Base-by-base conservation (phyloP, 2,797 vertebrate genomes). In the Discoglossus pictus region DNA sequence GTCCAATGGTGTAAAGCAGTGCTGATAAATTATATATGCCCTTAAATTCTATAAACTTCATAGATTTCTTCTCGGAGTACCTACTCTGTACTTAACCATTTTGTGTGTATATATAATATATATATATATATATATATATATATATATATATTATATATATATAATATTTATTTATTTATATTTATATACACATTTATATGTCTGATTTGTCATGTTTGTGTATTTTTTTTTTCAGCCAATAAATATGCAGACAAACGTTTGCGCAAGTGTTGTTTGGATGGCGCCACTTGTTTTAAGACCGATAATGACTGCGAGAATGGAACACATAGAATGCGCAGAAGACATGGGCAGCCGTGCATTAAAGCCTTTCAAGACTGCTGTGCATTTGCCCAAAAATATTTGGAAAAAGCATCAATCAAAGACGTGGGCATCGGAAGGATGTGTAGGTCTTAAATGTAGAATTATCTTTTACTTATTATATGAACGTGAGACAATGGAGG, bases 351-450 rank as follows among this genome's bases (percentile, higher is more conserved):
- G 0, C 15, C 0, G 1, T 93, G 90, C 42, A 0, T 58, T 7
- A 1, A 2, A 0, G 83, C 43, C 0, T 94, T 91, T 77, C 60
- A 0, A 0, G 17, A 43, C 0, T 97, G 94, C 65, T 97, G 94
- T 48, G 39, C 63, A 39, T 77, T 61, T 1, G 36, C 83, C 13
- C 76, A 54, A 35, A 6, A 4, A 1, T 4, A 80, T 31, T 73
- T 82, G 4, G 13, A 2, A 1, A 0, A 60, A 0, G 4, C 38
- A 0, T 2, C 65, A 1, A 3, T 18, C 15, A 86, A 82, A 31
- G 1, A 2, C 0, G 18, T 88, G 0, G 42, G 74, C 0, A 6
- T 93, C 77, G 92, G 80, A 18, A 89, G 92, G 31, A 63, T 81
- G 4, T 75, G 93, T 95, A 78, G 90, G 91, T 85, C 36, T 1